Evolutionary conservation across 2,888 invertebrate genomes (phyloP), one percentile per base, ranked within the genome.

Genomic region (Patella ulyssiponensis): DNA sequence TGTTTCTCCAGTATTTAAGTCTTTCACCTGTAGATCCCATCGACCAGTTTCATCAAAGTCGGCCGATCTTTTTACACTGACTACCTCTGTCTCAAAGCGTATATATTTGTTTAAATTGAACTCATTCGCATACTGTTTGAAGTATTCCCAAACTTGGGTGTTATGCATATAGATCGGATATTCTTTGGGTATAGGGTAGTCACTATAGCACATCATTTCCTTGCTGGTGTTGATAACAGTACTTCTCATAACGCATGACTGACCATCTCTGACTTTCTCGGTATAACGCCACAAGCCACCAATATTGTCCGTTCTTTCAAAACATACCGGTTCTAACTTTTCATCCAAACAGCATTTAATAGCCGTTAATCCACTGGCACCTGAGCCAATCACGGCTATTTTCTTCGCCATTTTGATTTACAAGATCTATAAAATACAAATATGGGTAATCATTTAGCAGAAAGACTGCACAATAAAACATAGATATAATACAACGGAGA

Each of bases 91-190:
- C 71, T 87, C 81, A 77, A 89, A 90, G 7, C 80, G 74, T n/a
- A 92, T 89, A 80, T 90, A 83, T 33, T 88, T 82, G 27, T 74
- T 79, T 23, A 91, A 78, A 2, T 84, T 82, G 79, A 91, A 91
- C 5, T 88, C 75, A 3, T 91, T 85, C 3, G 88, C 90, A 77
- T 91, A 92, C 81, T 85, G 74, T 20, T 89, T 82, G 74, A 92
- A 88, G 80, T 92, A 92, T 71, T 88, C 73, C 69, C 75, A 76
- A 5, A 82, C 82, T 77, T 81, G 78, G 12, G 85, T 84, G 77
- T 92, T 90, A 81, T 91, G 91, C 91, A 91, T 91, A 81, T 86
- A 91, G 75, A 89, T 88, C 0, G 91, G 89, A 79, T 79, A 91
- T 33, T 91, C 88, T 27, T 82, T 83, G 0, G 90, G 90, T 27